phyloP scores from a whole-genome alignment of 2,888 invertebrate genomes.

The Eupsilia transversa region DNA sequence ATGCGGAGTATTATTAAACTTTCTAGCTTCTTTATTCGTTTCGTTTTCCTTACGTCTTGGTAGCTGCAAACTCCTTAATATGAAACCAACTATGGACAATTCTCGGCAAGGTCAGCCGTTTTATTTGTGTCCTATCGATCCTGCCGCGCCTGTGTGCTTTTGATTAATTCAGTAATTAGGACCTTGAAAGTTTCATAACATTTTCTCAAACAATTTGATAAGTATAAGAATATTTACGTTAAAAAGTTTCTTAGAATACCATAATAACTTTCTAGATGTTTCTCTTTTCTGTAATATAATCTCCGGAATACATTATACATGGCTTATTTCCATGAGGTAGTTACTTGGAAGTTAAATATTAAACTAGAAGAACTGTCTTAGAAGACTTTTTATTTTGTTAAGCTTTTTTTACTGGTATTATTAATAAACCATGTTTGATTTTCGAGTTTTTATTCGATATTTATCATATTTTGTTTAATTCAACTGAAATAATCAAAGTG shows the following conservation, averaged over 20 bases:
- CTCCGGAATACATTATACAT: slow-evolving; percentile 28
- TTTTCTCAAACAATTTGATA: slow-evolving; percentile 7
- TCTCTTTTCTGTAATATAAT: slow-evolving; percentile 19
- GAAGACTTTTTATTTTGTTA: not conserved
- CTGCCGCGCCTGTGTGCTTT: not conserved
- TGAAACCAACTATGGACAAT: not conserved
- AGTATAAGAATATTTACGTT: slow-evolving; percentile 9
- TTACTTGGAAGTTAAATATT: slow-evolving; percentile 19
- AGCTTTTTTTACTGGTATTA: not conserved
- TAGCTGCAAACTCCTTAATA: not conserved
- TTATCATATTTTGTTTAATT: not conserved
- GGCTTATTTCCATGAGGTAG: slow-evolving; percentile 26
- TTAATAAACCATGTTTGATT: not conserved
- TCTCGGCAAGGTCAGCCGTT: not conserved
- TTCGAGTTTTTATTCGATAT: not conserved
- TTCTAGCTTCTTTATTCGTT: slow-evolving; percentile 34
- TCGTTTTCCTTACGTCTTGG: slow-evolving; percentile 8
- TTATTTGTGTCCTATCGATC: slow-evolving; percentile 5
- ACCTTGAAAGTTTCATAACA: not conserved
- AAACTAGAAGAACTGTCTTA: not conserved
- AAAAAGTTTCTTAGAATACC: slow-evolving; percentile 25
- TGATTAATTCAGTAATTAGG: not conserved
- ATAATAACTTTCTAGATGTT: slow-evolving; percentile 41
- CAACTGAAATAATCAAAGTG: not conserved
- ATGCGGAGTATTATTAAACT: slow-evolving; percentile 18